These are phyloP conservation scores for Eledona agricola DNA, from an alignment of 2,888 invertebrate genomes.

Conservation along the genomic window DNA sequence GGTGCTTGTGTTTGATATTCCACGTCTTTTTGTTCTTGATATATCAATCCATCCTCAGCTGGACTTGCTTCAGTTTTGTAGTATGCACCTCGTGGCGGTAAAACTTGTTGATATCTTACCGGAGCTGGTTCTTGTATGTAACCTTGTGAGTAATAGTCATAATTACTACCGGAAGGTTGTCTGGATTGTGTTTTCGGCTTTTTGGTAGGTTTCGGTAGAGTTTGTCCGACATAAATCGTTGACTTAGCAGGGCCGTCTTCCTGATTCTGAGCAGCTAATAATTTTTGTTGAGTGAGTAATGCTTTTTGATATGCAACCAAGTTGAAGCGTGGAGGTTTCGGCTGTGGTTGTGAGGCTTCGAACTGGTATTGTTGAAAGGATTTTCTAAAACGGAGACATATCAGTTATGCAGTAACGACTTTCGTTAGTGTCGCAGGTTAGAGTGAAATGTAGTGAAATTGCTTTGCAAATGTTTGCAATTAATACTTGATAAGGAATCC, in stretches of 20 bases:
- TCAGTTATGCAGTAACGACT: too few relatives aligned
- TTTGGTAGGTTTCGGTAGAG: conserved; percentile 8
- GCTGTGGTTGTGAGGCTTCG: conserved; percentile 10
- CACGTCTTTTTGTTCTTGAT: conserved; percentile 18
- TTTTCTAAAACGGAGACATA: conserved; percentile 27
- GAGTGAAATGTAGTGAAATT: conserved; percentile 22
- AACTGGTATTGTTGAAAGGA: conserved; percentile 25
- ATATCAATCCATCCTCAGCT: conserved; percentile 17
- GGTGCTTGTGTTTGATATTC: conserved; percentile 28
- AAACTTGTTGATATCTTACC: conserved; percentile 16
- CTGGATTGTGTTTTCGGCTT: conserved; percentile 20
- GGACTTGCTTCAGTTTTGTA: conserved; percentile 12
- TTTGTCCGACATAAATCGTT: conserved; percentile 17
- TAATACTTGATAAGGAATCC: neutral
- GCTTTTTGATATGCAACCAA: conserved; percentile 36
- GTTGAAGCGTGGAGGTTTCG: conserved; percentile 29
- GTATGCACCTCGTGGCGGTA: conserved; percentile 15
- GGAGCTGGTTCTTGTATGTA: conserved; percentile 8
- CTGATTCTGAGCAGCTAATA: conserved; percentile 22
- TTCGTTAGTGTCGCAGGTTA: conserved; percentile 4
- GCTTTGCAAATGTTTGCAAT: conserved; percentile 6
- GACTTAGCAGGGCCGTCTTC: conserved; percentile 20
- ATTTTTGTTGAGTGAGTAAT: conserved; percentile 30
- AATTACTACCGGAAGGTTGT: conserved; percentile 11
- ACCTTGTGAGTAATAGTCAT: conserved; percentile 25